phyloP scores from a whole-genome alignment of 1,140 invertebrate species.

The Teleogryllus occipitalis region DNA sequence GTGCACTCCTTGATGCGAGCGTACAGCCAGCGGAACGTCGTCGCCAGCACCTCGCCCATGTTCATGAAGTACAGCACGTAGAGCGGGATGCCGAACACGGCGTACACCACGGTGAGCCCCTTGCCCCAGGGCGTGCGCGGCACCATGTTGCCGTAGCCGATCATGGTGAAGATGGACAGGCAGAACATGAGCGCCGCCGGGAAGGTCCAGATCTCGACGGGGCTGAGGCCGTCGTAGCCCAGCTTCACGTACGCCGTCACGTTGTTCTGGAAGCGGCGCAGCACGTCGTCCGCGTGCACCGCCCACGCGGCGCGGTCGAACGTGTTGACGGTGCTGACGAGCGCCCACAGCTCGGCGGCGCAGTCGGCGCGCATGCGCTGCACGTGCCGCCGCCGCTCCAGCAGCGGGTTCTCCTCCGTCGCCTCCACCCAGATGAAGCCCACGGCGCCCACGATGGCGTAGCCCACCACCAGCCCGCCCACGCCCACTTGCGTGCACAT shows the following conservation, averaged over 20 bases:
- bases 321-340: constrained; percentile 61
- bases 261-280: constrained; percentile 61
- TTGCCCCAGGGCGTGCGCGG: constrained; percentile 87
- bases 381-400: constrained; percentile 36
- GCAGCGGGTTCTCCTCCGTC: constrained; percentile 50
- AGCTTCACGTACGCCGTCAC: constrained; percentile 57
- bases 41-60: constrained; percentile 75
- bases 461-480: constrained; percentile 86
- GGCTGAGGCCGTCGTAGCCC: constrained; percentile 67
- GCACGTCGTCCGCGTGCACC: constrained; percentile 50
- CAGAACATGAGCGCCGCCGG: constrained; percentile 81
- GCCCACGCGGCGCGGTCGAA: constrained; percentile 68
- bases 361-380: constrained; percentile 42
- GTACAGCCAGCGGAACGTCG: constrained; percentile 50
- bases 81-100: constrained; percentile 88
- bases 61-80: constrained; percentile 84
- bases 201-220: constrained; percentile 69
- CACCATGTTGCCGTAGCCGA: constrained; percentile 91
- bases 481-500: constrained; percentile 94
- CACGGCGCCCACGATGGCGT: constrained; percentile 89
- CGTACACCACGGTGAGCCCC: constrained; percentile 85
- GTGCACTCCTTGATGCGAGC: constrained; percentile 59
- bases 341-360: constrained; percentile 60
- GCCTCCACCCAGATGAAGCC: constrained; percentile 83
- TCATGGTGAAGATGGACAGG: constrained; percentile 82